These are phyloP conservation scores for Lethrus apterus DNA, from an alignment of 1,140 invertebrate species.

Conservation along the genomic window DNA sequence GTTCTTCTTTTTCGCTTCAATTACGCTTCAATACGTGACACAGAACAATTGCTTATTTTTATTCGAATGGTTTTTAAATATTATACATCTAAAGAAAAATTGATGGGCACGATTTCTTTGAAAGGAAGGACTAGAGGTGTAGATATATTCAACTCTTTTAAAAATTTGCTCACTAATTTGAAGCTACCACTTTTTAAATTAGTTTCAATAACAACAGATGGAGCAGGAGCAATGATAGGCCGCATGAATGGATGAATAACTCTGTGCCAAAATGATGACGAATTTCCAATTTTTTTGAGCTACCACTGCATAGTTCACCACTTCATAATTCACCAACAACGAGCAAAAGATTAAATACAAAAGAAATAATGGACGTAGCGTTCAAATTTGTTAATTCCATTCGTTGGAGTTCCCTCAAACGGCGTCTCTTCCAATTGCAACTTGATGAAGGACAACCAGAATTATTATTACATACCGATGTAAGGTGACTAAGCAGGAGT, in stretches of 20 bases:
- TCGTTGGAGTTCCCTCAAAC: slow-evolving; percentile 18
- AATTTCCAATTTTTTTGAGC: slow-evolving; percentile 31
- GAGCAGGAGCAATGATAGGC: slow-evolving; percentile 31
- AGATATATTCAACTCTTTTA: slow-evolving; percentile 34
- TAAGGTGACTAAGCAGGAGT: slow-evolving; percentile 30
- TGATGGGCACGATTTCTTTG: slow-evolving; percentile 33
- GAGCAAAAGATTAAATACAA: slow-evolving; percentile 34
- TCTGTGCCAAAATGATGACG: slow-evolving; percentile 28
- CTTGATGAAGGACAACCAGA: slow-evolving; percentile 20
- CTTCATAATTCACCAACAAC: slow-evolving; percentile 30
- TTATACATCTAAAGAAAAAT: slow-evolving; percentile 35
- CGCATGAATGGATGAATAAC: slow-evolving; percentile 30
- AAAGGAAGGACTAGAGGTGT: slow-evolving; percentile 31
- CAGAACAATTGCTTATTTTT: slow-evolving; percentile 28
- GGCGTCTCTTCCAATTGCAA: slow-evolving; percentile 20
- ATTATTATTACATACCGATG: slow-evolving; percentile 25
- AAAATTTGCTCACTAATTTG: slow-evolving; percentile 23
- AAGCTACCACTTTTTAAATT: slow-evolving; percentile 32
- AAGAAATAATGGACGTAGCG: slow-evolving; percentile 17
- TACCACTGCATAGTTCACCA: slow-evolving; percentile 37
- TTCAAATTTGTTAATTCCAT: slow-evolving; percentile 22
- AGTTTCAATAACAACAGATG: slow-evolving; percentile 35
- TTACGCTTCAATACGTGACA: slow-evolving; percentile 21
- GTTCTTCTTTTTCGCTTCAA: slow-evolving; percentile 29
- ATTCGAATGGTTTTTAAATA: slow-evolving; percentile 32